phyloP scores from a whole-genome alignment of 2,113 vertebrate species.

The Pipra filicauda region DNA sequence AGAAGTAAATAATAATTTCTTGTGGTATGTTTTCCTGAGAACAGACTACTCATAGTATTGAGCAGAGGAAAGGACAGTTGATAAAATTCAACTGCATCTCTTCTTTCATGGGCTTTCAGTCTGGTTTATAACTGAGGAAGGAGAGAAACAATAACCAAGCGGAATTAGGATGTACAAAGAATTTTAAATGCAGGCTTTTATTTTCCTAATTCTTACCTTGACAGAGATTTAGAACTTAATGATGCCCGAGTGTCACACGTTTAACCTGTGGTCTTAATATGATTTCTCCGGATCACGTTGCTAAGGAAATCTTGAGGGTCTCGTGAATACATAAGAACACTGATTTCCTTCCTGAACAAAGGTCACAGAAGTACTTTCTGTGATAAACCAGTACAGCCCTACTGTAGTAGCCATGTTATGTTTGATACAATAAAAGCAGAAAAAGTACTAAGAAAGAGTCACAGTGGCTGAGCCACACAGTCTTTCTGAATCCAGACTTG shows the following conservation, averaged over 20 bases:
- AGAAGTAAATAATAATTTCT: background rate
- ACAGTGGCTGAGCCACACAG: background rate
- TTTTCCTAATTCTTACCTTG: background rate
- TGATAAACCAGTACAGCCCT: background rate
- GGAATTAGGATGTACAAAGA: background rate
- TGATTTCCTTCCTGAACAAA: background rate
- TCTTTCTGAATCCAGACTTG: constrained; percentile 10
- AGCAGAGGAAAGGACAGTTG: background rate
- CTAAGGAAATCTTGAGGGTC: background rate
- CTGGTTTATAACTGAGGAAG: background rate
- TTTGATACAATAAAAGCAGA: background rate
- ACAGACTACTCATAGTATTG: background rate
- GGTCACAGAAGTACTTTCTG: background rate
- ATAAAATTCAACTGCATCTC: background rate
- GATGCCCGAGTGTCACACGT: background rate
- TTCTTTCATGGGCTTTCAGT: background rate
- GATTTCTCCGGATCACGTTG: background rate
- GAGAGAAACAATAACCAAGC: background rate
- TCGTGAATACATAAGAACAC: background rate
- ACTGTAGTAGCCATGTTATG: background rate
- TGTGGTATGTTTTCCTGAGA: background rate
- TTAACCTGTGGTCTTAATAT: background rate
- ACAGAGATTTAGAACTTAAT: background rate
- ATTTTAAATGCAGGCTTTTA: background rate
- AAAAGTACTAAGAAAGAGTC: background rate